Percentiles rank a stretch among this genome's conserved stretches.
Conservation (phyloP, 2,113 vertebrate genomes). For the Semnornis frantzii region DNA sequence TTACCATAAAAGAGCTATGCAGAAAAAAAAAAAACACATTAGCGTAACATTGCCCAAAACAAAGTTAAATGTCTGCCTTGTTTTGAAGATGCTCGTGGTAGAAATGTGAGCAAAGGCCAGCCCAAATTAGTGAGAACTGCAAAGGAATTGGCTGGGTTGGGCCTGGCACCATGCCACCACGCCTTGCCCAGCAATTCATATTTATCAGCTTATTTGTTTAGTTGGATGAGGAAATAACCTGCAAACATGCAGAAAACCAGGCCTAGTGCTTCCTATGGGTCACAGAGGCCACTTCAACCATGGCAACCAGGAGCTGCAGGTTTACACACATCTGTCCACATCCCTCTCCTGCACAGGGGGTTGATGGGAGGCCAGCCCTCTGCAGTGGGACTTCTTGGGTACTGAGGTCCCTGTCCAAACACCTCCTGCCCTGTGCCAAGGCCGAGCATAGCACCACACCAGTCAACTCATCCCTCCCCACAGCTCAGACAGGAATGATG, state of each 20-base stretch:
- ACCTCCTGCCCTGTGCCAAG: neutral
- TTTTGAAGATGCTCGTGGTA: constrained; percentile 61
- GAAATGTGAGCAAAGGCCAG: constrained; percentile 68
- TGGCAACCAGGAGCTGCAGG: neutral
- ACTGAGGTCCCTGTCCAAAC: neutral
- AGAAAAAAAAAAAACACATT: constrained; percentile 77
- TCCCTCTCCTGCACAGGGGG: neutral
- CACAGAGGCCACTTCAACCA: fast-evolving
- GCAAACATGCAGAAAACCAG: neutral
- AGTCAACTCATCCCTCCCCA: neutral
- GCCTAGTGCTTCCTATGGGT: neutral
- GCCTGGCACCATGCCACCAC: constrained; percentile 21
- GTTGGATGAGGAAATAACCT: constrained; percentile 34
- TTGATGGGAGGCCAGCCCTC: neutral
- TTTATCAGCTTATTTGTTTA: constrained; percentile 17
- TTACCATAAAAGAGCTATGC: constrained; percentile 80
- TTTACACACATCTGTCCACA: fast-evolving
- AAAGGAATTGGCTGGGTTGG: constrained; percentile 57
- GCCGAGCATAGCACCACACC: neutral
- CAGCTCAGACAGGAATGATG: neutral
- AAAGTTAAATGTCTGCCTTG: constrained; percentile 75
- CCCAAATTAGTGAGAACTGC: constrained; percentile 66
- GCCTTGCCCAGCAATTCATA: constrained; percentile 7
- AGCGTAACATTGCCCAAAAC: constrained; percentile 74
- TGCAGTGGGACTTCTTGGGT: fast-evolving